These are phyloP conservation scores for Acrossocheilus fasciatus DNA, from an alignment of 2,797 vertebrate species.

Conservation along the genomic window DNA sequence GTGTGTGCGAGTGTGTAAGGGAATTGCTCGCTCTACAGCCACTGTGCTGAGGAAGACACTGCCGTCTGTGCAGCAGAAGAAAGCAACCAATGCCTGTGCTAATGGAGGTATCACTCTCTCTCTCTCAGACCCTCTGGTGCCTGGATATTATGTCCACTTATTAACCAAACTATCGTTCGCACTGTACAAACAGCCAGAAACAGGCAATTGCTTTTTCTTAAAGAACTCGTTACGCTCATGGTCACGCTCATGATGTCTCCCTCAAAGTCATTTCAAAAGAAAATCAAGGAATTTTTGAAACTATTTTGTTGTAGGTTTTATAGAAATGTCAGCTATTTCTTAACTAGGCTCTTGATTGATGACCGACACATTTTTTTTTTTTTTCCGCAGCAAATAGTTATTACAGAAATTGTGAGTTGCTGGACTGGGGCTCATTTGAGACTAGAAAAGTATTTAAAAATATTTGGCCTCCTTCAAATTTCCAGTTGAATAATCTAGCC, in stretches of 20 bases:
- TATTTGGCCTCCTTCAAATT: background rate
- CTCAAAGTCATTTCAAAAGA: background rate
- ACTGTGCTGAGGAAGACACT: conserved; percentile 74
- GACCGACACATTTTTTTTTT: background rate
- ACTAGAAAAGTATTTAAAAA: background rate
- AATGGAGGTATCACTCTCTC: conserved; percentile 53
- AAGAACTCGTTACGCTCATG: background rate
- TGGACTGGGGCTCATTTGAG: background rate
- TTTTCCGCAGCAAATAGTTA: background rate
- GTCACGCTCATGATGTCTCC: background rate
- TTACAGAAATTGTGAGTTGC: background rate
- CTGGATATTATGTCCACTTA: background rate
- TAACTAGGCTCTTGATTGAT: background rate
- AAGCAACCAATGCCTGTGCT: conserved; percentile 16
- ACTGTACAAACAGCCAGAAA: conserved; percentile 1
- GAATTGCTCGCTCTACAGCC: conserved; percentile 69
- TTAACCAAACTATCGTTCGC: background rate
- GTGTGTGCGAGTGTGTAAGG: conserved; percentile 72
- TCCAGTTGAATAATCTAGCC: background rate
- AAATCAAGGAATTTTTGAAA: background rate
- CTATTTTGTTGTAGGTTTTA: background rate
- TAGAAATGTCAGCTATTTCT: background rate
- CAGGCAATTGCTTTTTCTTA: background rate
- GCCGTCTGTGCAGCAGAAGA: conserved; percentile 55
- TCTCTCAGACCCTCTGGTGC: background rate